Percentiles rank a stretch among this genome's conserved stretches.
These are phyloP conservation scores for Malurus leucopterus DNA, from an alignment of 2,797 vertebrate genomes.

Conservation along the genomic window DNA sequence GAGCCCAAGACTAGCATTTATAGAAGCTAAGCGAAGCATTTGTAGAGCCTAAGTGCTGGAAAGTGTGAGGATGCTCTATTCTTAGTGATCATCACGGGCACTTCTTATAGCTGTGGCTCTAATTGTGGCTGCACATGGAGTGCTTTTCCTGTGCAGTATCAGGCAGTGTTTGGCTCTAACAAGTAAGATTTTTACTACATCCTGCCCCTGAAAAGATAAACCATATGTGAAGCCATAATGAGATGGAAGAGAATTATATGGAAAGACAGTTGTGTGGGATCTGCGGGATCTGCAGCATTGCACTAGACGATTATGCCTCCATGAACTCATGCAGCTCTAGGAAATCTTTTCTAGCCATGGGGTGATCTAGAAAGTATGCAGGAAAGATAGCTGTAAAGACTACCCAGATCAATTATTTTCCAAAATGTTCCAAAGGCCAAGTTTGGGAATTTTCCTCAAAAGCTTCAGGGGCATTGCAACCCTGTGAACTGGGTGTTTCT, in stretches of 20 bases:
- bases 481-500: background rate
- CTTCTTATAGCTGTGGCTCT: background rate
- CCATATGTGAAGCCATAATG: background rate
- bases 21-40: constrained; percentile 3
- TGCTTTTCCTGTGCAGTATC: background rate
- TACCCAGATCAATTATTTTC: background rate
- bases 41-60: background rate
- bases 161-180: background rate
- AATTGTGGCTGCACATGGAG: background rate
- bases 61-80: constrained; percentile 36
- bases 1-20: constrained; percentile 14
- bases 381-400: background rate
- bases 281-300: background rate
- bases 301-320: background rate
- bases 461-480: background rate
- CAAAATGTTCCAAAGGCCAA: background rate
- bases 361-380: background rate
- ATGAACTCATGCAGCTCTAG: background rate
- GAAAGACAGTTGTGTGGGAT: background rate
- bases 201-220: background rate
- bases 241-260: background rate
- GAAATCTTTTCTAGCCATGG: background rate
- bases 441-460: background rate
- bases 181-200: background rate
- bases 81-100: background rate